Evolutionary conservation across 2,888 invertebrate species (phyloP), one percentile per base, ranked within the genome.

Genomic region (Brassicogethes aeneus): DNA sequence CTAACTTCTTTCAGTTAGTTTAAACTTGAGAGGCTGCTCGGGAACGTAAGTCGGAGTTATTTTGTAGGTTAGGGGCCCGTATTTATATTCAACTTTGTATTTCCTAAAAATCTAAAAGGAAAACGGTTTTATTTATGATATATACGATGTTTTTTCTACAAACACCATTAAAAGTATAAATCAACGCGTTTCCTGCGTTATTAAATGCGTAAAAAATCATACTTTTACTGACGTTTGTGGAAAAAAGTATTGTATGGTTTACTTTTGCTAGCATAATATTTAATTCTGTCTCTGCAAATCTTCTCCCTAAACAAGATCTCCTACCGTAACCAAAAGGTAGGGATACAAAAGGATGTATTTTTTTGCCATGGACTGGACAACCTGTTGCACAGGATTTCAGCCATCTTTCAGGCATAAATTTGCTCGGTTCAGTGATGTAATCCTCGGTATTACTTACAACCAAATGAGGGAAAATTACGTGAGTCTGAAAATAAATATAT

Each of bases 241-340:
- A n/a, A n/a, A n/a, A n/a, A n/a, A n/a, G n/a, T n/a, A n/a, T n/a
- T n/a, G n/a, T n/a, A n/a, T n/a, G n/a, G n/a, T n/a, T 50, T 66
- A 83, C 84, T 76, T 83, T 84, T n/a, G 83, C 79, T 35, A 85
- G 61, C 53, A 85, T 65, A 47, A 82, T 77, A 56, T 84, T 80
- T 53, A 88, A 66, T 66, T 88, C 87, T 37, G 81, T 80, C 68
- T 88, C 87, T 13, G 88, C 87, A 65, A 88, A 85, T 57, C 88
- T 71, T 54, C 84, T 77, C 36, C 88, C 88, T 54, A 85, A 72
- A 64, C 85, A 86, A 72, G 83, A 84, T 48, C 85, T 72, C 41
- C 84, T 73, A 1, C 85, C 85, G 61, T 80, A 84, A 3, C 85
- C 85, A 65, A 85, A 85, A 8, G 85, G 85, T 45, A 85, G 70